A percentile compares a stretch with the other conserved stretches of the same genome.
Conservation (phyloP, 2,113 vertebrate genomes). For the Calidris pygmaea region DNA sequence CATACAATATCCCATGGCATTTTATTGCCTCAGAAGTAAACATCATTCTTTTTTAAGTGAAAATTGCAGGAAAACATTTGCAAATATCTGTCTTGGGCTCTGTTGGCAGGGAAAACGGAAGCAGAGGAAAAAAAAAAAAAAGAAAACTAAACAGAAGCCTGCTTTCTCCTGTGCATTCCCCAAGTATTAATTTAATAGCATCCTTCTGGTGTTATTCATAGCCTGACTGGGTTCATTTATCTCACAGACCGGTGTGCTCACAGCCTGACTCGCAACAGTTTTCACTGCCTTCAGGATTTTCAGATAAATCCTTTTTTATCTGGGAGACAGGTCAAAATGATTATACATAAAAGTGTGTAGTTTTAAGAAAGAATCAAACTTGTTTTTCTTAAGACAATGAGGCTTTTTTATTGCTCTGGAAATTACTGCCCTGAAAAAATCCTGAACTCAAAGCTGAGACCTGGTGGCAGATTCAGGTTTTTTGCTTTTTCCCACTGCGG, state of each 20-base stretch:
- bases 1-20: neutral
- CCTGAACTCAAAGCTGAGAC: neutral
- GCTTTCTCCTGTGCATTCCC: neutral
- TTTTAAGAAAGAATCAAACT: neutral
- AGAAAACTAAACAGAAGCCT: neutral
- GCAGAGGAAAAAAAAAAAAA: neutral
- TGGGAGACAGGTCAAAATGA: neutral
- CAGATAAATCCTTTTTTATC: neutral
- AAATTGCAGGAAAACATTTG: conserved; percentile 27
- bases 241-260: conserved; percentile 12
- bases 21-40: conserved; percentile 11
- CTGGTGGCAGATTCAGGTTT: neutral
- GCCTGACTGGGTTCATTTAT: conserved; percentile 28
- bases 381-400: neutral
- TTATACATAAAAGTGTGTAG: neutral
- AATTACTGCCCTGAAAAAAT: neutral
- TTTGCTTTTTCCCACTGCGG: neutral
- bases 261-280: neutral
- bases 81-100: neutral
- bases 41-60: conserved; percentile 10
- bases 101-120: neutral
- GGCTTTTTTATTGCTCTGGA: neutral
- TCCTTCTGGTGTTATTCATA: neutral
- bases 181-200: conserved; percentile 29
- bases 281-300: neutral